Evolutionary conservation across 2,113 vertebrate genomes (phyloP), one percentile per base, ranked within the genome.

Genomic region (Lutjanus erythropterus): DNA sequence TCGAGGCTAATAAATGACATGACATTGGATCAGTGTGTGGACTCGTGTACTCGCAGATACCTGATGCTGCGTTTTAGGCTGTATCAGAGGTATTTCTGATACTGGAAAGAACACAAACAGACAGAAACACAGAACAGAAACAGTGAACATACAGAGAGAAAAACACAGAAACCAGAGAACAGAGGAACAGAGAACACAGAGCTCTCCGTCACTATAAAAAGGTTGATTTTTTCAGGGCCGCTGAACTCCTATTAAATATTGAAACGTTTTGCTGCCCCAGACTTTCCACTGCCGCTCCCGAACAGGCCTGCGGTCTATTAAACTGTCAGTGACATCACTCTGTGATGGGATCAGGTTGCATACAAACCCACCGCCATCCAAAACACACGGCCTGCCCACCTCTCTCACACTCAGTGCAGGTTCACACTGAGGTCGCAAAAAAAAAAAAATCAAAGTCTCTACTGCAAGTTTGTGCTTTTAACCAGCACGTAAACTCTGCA

Each of bases 221-320:
- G 42, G 0, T 55, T 74, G 2, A 0, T 25, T 77, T n/a, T 8
- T 47, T 5, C 52, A 33, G 29, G 10, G n/a, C 29, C 3, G 14
- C 58, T 78, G 69, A 72, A 23, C 64, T 49, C n/a, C 33, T 12
- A 70, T 60, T 69, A 58, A 74, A 83, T 58, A 53, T 14, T 79
- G 61, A 61, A 60, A 44, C n/a, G 71, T 82, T 88, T 8, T 65
- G 42, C 86, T 74, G 85, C 58, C 49, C 47, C 71, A 82, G 67
- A 87, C 55, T 93, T 94, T 92, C 88, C 93, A 87, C 49, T 78
- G 75, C 77, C 5, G 55, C 73, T 64, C 80, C 86, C n/a, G n/a
- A 47, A 35, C 84, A 71, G 49, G 78, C 78, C 88, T 91, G 90
- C 25, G 79, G 76, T 83, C 80, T 50, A 77, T 91, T 87, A 86